Percentiles rank a stretch among this genome's conserved stretches.
phyloP scores from a whole-genome alignment of 1,140 invertebrate genomes.

The Cheumatopsyche charites region DNA sequence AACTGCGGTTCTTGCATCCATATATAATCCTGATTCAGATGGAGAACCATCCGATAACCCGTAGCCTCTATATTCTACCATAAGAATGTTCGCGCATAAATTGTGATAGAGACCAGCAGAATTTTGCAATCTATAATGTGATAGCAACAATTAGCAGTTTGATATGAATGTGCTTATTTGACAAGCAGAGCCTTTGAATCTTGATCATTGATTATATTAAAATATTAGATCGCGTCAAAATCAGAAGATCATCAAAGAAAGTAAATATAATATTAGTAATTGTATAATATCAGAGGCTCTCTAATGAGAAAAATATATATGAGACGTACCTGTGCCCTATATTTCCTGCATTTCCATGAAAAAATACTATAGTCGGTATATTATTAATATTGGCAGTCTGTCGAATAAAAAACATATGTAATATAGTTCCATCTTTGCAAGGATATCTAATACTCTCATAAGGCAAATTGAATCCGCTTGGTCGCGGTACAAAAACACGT shows the following conservation, averaged over 20 bases:
- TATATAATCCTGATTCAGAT: slow-evolving; percentile 84
- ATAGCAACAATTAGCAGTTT: no score
- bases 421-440: slow-evolving; percentile 77
- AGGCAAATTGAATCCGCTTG: slow-evolving; percentile 81
- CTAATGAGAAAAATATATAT: slow-evolving; percentile 8
- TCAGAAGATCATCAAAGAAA: not conserved
- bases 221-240: not conserved
- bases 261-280: not conserved
- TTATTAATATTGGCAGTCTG: slow-evolving; percentile 72
- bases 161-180: no score
- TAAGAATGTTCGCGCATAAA: slow-evolving; percentile 82
- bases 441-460: slow-evolving; percentile 82
- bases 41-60: slow-evolving; percentile 90
- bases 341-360: slow-evolving; percentile 97
- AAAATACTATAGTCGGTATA: slow-evolving; percentile 83
- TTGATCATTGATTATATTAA: no score
- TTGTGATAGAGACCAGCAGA: slow-evolving; percentile 79
- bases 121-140: slow-evolving; percentile 70
- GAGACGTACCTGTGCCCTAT: slow-evolving; percentile 84
- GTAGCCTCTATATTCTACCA: slow-evolving; percentile 94
- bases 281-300: not conserved
- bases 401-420: slow-evolving; percentile 88
- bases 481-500: slow-evolving; percentile 82
- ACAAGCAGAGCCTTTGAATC: no score
- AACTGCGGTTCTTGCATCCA: slow-evolving; percentile 86